Evolutionary conservation across 2,888 invertebrate genomes (phyloP).

Genomic region (Schizotus pectinicornis): DNA sequence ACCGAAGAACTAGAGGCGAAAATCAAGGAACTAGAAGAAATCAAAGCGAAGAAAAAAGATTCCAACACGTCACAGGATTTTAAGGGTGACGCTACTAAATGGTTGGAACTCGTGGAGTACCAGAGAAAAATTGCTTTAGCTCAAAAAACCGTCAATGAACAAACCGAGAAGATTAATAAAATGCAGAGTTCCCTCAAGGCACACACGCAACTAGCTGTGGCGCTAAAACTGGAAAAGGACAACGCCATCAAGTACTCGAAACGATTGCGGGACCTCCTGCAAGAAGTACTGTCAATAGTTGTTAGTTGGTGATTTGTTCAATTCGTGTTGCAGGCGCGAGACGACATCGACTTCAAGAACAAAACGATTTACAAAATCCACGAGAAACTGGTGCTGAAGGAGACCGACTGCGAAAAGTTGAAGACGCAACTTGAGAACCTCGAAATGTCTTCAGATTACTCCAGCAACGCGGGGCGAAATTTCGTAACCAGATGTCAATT

Average conservation of each 20-base stretch:
- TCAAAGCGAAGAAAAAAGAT: constrained; percentile 37
- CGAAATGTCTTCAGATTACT: constrained; percentile 22
- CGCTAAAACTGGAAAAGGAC: constrained; percentile 61
- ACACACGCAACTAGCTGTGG: constrained; percentile 48
- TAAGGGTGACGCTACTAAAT: neutral
- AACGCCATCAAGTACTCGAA: constrained; percentile 43
- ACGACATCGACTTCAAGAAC: constrained; percentile 19
- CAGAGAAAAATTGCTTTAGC: constrained; percentile 60
- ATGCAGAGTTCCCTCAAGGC: constrained; percentile 65
- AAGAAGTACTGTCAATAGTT: constrained; percentile 36
- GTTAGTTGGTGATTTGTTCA: neutral
- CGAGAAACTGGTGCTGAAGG: constrained; percentile 33
- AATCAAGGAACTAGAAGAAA: constrained; percentile 36
- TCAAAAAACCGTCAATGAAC: constrained; percentile 65
- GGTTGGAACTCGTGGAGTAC: constrained; percentile 43
- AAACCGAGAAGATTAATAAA: constrained; percentile 66
- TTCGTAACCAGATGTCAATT: constrained; percentile 13
- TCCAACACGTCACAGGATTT: neutral
- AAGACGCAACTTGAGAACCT: constrained; percentile 39
- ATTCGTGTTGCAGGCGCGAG: constrained; percentile 10
- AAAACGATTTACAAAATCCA: constrained; percentile 21
- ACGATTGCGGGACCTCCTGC: constrained; percentile 38
- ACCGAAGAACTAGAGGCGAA: constrained; percentile 40
- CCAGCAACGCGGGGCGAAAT: constrained; percentile 3
- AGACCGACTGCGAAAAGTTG: constrained; percentile 33